Evolutionary conservation across 2,888 invertebrate species (phyloP), one percentile per base, ranked within the genome.

Genomic region (Agrotis clavis): DNA sequence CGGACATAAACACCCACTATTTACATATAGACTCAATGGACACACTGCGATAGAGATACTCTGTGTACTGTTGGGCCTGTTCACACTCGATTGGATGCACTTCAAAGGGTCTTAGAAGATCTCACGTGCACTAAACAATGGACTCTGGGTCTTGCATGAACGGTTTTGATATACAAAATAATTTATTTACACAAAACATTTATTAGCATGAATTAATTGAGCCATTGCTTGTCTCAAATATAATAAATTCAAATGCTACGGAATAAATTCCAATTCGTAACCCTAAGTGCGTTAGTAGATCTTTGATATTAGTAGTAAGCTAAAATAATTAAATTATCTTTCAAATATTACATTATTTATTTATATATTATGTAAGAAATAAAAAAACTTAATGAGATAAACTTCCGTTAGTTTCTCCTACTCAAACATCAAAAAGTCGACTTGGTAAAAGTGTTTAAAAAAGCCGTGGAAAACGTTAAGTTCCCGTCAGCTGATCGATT

Each of bases 401-500:
- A 59, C 51, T 59, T 77, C 35, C 9, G 14, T 25, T 59, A 78
- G 78, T 78, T 74, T 78, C 19, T 30, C 6, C 7, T 48, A 71
- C 14, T 35, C 1, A 53, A 54, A 50, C 66, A 30, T 60, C 9
- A 13, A 19, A 57, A 79, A 47, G 16, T 47, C 18, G 35, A 60
- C 45, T 79, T 11, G 1, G 54, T 11, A 30, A 16, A 82, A 59
- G 35, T 66, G 54, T 70, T 59, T 6, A n/a, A 45, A 70, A 80
- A 82, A 70, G 16, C 14, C 56, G 19, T 30, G 53, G 57, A 41
- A 65, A 74, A 50, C 64, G 79, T 79, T 41, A 69, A 83, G 68
- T 69, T 68, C 45, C 16, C 47, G 68, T 61, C 67, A 68, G 54
- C 70, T 81, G 82, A 77, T 82, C 78, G 82, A 82, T 71, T 56